Evolutionary conservation across 1,140 invertebrate species (phyloP), one percentile per base, ranked within the genome.

Genomic region (Leptopilina clavipes): DNA sequence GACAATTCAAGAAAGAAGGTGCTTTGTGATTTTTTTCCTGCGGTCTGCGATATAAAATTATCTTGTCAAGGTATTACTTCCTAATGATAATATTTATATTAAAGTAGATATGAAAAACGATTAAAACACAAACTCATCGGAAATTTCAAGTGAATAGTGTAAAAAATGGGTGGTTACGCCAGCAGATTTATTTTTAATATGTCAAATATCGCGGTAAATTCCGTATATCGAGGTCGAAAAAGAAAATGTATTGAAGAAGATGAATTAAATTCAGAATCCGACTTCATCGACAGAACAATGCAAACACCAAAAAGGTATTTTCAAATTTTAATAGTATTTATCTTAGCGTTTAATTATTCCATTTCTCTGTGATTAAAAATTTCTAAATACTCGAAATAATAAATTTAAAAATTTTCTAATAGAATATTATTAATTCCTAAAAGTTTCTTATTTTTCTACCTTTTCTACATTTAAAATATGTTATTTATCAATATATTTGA

Each of bases 241-340:
- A 84, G 90, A 79, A 91, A 91, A 73, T 90, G 84, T 72, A 89
- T 89, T 70, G 89, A 90, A 71, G 89, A 90, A 19, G 88, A 86
- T 74, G 85, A 90, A 70, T 84, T 81, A 11, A 88, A 91, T 65
- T 84, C 79, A 1, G 90, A 90, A 59, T 87, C 86, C 7, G 88
- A 87, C 48, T 90, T 89, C 40, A 91, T 91, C 56, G 89, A 90
- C 70, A 88, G 85, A 59, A 90, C 89, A 0, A 76, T 91, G 37
- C 89, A 91, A 77, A 91, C 89, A 2, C 89, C 89, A 3, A 91
- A 91, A 85, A 88, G 84, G 89, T 91, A 76, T 37, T 65, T 31
- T 65, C 22, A 22, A 9, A 17, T 6, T 52, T n/a, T 31, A 14
- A 65, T 22, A 12, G 9, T 18, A 59, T 25, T 11, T 25, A 40